Evolutionary conservation across 2,113 vertebrate genomes (phyloP), one percentile per base, ranked within the genome.

Genomic region (Vulpes ferrilata): DNA sequence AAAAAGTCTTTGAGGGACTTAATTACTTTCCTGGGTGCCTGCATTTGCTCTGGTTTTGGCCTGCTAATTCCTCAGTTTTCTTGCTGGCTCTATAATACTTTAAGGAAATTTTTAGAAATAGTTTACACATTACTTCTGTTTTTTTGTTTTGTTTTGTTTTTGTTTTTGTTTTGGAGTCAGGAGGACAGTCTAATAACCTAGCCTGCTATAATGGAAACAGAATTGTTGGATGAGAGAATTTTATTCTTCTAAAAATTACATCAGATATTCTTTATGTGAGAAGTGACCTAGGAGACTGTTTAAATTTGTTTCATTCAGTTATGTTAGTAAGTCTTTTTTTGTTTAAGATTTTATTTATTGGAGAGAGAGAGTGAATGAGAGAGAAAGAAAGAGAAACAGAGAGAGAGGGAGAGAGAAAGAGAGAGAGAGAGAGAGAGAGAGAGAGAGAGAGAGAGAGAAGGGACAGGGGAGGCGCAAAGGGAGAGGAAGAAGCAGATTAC

Each of bases 231-330:
- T 76, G 35, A 84, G 81, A 88, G 13, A 59, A 80, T 74, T 96
- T 69, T 80, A 11, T 94, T 83, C 55, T 88, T 81, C 57, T 80
- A 80, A 79, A 93, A 88, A 85, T 62, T 62, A 27, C 30, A 71
- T 67, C 11, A 55, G 60, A 88, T 62, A 30, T n/a, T 2, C 32
- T 71, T 87, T 82, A 84, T 65, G 62, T 10, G n/a, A 78, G 76
- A 69, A 93, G 73, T 65, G 23, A 93, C 48, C 30, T 35, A 30
- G 65, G 82, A 95, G 17, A 59, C 30, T 10, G 30, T 92, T 90
- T 84, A 60, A 35, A 74, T 38, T 90, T 96, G 13, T 82, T 88
- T 86, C 90, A 22, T 79, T 97, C 10, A 55, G 38, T 95, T 81
- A 7, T 88, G 38, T 92, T 94, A 62, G 23, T 83, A 59, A 78